Percentiles rank a stretch among this genome's conserved stretches.
phyloP scores from a whole-genome alignment of 2,113 vertebrate genomes.

The Sinocyclocheilus maitianheensis region DNA sequence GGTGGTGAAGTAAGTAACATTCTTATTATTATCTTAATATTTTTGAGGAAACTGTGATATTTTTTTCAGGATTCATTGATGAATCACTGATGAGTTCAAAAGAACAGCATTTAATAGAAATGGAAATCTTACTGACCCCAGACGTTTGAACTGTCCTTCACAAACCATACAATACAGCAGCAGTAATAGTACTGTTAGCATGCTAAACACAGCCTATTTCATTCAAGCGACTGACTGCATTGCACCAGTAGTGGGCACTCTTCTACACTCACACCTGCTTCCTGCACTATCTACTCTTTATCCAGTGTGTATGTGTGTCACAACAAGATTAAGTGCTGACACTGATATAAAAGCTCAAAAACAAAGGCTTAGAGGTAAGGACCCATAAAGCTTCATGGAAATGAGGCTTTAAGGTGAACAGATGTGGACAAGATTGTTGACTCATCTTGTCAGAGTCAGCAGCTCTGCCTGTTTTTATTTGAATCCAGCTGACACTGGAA shows the following conservation, averaged over 20 bases:
- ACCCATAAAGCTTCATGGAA: background rate
- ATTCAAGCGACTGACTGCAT: background rate
- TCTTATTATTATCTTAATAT: too few species aligned
- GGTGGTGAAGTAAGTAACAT: too few species aligned
- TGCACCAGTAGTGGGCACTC: slow-evolving; percentile 15
- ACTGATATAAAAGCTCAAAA: slow-evolving; percentile 19
- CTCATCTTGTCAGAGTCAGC: slow-evolving; percentile 21
- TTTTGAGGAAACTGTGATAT: too few species aligned
- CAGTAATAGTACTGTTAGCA: background rate
- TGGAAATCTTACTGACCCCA: background rate
- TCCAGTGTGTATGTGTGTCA: slow-evolving; percentile 11
- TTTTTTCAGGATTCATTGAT: background rate
- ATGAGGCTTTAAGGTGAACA: slow-evolving; percentile 29
- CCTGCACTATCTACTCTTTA: background rate
- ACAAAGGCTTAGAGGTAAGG: slow-evolving; percentile 7
- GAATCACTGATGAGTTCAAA: background rate
- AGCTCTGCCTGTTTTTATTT: slow-evolving; percentile 18
- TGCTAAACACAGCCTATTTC: background rate
- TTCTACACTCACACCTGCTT: background rate
- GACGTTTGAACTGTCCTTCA: background rate
- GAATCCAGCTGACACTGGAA: slow-evolving; percentile 14
- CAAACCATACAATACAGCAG: too few species aligned
- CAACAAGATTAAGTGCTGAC: slow-evolving; percentile 10
- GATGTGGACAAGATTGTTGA: slow-evolving; percentile 32
- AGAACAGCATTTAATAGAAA: background rate